Evolutionary conservation across 2,113 vertebrate genomes (phyloP).

Genomic region (Gavialis gangeticus): DNA sequence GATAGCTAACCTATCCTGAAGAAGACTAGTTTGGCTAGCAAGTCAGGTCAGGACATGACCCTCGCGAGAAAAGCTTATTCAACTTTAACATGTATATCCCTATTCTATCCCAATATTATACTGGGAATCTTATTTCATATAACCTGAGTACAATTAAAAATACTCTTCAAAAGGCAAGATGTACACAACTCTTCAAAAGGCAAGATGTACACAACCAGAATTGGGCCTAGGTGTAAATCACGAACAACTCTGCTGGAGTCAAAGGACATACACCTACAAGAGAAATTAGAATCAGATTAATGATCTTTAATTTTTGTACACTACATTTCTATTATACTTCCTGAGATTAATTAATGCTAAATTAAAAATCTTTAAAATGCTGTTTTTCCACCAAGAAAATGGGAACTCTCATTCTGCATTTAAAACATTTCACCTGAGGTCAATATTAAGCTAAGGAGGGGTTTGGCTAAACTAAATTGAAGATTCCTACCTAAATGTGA

Average conservation of each 20-base stretch:
- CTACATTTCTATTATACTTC: not conserved
- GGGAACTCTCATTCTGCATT: not conserved
- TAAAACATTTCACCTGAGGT: not conserved
- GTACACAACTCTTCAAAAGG: not conserved
- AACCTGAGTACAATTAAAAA: not conserved
- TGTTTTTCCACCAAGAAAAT: not conserved
- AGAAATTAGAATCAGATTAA: not conserved
- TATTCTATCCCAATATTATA: not conserved
- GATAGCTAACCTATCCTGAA: no score
- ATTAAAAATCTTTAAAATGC: not conserved
- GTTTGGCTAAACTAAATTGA: not conserved
- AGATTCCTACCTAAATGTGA: not conserved
- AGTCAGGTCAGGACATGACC: no score
- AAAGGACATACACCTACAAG: not conserved
- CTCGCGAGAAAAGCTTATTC: not conserved
- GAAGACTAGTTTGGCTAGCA: no score
- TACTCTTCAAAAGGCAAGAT: not conserved
- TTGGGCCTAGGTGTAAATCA: not conserved
- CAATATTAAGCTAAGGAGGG: not conserved
- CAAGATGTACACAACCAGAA: not conserved
- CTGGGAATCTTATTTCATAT: not conserved
- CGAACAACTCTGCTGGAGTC: not conserved
- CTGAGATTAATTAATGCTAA: not conserved
- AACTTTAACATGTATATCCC: not conserved
- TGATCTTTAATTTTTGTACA: not conserved